Evolutionary conservation across 2,113 vertebrate genomes (phyloP), one percentile per base, ranked within the genome.

Genomic region (Notarius lentiginosus): DNA sequence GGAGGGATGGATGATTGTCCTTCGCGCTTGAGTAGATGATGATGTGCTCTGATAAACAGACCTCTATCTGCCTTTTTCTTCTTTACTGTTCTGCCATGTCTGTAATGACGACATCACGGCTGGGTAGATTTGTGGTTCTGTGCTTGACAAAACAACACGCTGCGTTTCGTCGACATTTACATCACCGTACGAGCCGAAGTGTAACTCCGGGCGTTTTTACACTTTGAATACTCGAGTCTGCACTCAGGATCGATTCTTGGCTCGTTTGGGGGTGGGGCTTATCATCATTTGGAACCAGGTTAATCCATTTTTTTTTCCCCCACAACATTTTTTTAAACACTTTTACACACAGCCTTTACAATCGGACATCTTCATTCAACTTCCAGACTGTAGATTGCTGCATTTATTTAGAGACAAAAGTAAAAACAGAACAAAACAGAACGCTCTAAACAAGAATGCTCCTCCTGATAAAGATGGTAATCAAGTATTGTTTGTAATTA

Each of bases 31-130:
- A 82, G 60, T 51, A 41, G 41, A 82, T 1, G 22, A 49, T 2
- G 60, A 66, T 47, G 6, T 8, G 80, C 60, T 82, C 80, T 65
- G 80, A 82, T 82, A 65, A 82, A 47, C 79, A 51, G 11, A 49
- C 80, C 58, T 82, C 60, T 65, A 65, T 82, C 60, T 49, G 22
- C 51, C 22, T 65, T 63, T 24, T 49, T 7, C 60, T 65, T 80
- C 79, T 81, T 63, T 14, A 47, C 49, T 34, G 2, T 65, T 11
- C 58, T 63, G 17, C 8, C 5, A 3, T 49, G 18, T 63, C 60
- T n/a, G 12, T 65, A 24, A 65, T 65, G 60, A 66, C 4, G 60
- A 66, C 12, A 15, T 82, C 60, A 49, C 7, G 61, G 34, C 12
- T 15, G 27, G 17, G 17, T 60, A 58, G 27, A 12, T 34, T 20